A percentile compares a stretch with the other conserved stretches of the same genome.
Evolutionary conservation across 2,797 vertebrate genomes (phyloP).

Genomic region (Diglossa cyanea): DNA sequence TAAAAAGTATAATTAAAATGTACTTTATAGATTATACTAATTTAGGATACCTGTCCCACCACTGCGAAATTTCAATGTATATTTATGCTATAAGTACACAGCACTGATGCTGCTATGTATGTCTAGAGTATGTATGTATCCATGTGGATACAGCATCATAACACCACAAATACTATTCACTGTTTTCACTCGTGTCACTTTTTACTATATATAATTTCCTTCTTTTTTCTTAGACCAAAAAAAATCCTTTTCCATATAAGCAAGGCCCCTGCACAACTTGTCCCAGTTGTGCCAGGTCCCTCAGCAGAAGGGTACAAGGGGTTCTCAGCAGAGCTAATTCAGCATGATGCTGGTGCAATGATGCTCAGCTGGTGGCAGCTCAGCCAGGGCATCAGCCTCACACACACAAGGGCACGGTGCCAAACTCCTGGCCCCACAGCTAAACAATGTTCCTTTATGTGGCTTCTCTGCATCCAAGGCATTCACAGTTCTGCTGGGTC

Average conservation of each 20-base stretch:
- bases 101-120: neutral
- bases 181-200: neutral
- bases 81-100: neutral
- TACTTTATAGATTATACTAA: neutral
- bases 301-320: neutral
- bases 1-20: neutral
- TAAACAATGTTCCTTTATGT: neutral
- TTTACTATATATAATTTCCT: neutral
- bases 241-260: neutral
- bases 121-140: neutral
- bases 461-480: neutral
- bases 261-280: accelerated
- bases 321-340: neutral
- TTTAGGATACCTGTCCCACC: neutral
- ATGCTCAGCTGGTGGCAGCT: neutral
- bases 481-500: neutral
- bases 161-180: neutral
- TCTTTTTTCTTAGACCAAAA: neutral
- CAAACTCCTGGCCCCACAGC: neutral
- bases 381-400: neutral
- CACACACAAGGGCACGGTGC: neutral
- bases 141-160: neutral
- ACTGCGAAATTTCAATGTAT: neutral
- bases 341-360: neutral
- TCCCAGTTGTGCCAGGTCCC: neutral